Base-by-base conservation (phyloP, 2,113 vertebrate genomes). In the Oenanthe oenanthe region DNA sequence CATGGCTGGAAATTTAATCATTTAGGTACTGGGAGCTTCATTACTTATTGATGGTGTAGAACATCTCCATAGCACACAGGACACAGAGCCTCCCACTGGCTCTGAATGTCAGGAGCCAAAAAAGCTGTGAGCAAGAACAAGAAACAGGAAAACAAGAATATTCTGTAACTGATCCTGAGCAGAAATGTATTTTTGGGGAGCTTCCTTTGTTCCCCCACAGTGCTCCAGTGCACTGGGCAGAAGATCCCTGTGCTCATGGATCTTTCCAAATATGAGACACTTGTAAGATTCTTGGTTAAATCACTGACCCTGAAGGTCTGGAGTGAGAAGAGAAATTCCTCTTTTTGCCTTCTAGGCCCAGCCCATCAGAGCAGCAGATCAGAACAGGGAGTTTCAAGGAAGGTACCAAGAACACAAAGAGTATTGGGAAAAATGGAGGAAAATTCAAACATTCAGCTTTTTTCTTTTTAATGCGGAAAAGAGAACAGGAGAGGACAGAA, bases 261-360 rank as follows among this genome's bases (percentile, higher is more conserved):
- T 8, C 36, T 43, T n/a, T 26, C 21, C 73, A 66, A 66, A 58
- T 6, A 5, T 1, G 2, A 22, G 13, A 25, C 16, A 5, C 22
- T 40, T 14, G 0, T 0, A 1, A 60, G 13, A 16, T 21, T 48
- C 36, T 13, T 48, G 19, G 22, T 80, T 43, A 25, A 42, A 57
- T 38, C 85, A 7, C 43, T 17, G n/a, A n/a, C 7, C 31, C n/a
- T 34, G 38, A 24, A n/a, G 29, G 8, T 24, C 57, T 47, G 31
- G 25, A 56, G 15, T n/a, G 12, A 42, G 18, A 48, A 43, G 14
- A 51, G 26, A 83, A 66, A 29, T 43, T 75, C 7, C 9, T 50
- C 32, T 26, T 34, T 58, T 36, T 40, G 17, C 17, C 38, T 88
- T 25, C 38, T 29, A 36, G 29, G 62, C 24, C 43, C 57, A 66